Evolutionary conservation across 2,113 vertebrate genomes (phyloP), one percentile per base, ranked within the genome.

Genomic region (Peromyscus leucopus): DNA sequence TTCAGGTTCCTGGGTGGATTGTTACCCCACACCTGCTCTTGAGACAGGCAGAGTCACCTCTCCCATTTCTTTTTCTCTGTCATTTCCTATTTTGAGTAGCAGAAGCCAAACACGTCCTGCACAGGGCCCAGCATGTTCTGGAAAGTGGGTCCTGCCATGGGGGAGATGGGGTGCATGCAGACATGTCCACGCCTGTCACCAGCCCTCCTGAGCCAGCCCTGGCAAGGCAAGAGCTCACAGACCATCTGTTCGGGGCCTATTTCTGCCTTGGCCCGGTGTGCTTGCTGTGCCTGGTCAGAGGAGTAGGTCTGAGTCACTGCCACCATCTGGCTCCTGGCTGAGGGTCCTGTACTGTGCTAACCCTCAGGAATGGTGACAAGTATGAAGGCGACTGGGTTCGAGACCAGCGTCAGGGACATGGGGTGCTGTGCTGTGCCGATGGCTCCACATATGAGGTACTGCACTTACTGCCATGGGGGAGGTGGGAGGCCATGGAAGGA

Each of bases 371-470:
- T 4, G 98, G 98, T 0, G 98, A 98, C 92, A 71, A 87, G 33
- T 98, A 98, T 17, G 96, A 98, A 26, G 98, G 98, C 0, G 95
- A 98, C 94, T 98, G 98, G 98, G 95, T 99, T 33, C 96, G 28
- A 93, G 98, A 98, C 95, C 98, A 95, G 87, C 98, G 98, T 63
- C 99, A 99, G 94, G 98, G 98, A 48, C 98, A 98, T 5, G 98
- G 98, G 26, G 85, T 98, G 67, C 97, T 98, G 46, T 36, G 24
- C 78, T 93, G 48, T 5, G 89, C 74, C 0, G 97, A 98, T 0
- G 98, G 98, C 82, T 98, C 98, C 42, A 92, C 97, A 13, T 98
- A 98, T 3, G 95, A 98, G 98, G 98, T 98, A 97, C 36, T 2
- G 13, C 13, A 5, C 39, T 17, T 19, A 6, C 39, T 28, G 10